A percentile compares a stretch with the other conserved stretches of the same genome.
Evolutionary conservation across 2,888 invertebrate species (phyloP).

Genomic region (Arge pagana): DNA sequence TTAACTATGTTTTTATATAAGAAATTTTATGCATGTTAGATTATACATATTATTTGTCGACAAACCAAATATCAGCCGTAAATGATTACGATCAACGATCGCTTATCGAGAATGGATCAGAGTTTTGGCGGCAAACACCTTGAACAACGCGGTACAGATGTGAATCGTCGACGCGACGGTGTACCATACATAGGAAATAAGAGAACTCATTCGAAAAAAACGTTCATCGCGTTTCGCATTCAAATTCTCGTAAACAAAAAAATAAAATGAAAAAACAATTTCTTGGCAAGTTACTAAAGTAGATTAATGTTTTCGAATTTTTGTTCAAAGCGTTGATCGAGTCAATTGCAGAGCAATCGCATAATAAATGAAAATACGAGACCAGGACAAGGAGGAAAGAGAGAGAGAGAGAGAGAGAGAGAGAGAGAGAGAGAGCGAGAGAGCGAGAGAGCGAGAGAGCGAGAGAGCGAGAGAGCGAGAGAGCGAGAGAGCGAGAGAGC

Average conservation of each 20-base stretch:
- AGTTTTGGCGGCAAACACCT: constrained; percentile 13
- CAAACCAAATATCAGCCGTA: no score
- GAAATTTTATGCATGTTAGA: constrained; percentile 14
- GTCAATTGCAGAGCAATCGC: background rate
- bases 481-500: background rate
- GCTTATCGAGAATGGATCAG: no score
- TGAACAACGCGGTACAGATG: constrained; percentile 7
- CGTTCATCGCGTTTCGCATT: constrained; percentile 15
- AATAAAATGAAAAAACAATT: no score
- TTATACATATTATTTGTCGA: constrained; percentile 9
- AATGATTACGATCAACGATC: no score
- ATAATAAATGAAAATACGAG: background rate
- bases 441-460: background rate
- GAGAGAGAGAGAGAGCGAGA: background rate
- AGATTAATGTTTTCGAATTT: constrained; percentile 19
- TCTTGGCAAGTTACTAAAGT: constrained; percentile 21
- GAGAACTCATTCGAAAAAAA: constrained; percentile 11
- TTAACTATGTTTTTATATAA: constrained; percentile 2
- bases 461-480: background rate
- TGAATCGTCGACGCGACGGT: background rate
- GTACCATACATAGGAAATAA: background rate
- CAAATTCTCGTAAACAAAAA: constrained; percentile 21
- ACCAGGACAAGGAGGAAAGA: no score
- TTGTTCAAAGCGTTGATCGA: constrained; percentile 8
- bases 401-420: background rate